phyloP scores from a whole-genome alignment of 64 coral and sea anemone genomes.

The Anthopleura sola region DNA sequence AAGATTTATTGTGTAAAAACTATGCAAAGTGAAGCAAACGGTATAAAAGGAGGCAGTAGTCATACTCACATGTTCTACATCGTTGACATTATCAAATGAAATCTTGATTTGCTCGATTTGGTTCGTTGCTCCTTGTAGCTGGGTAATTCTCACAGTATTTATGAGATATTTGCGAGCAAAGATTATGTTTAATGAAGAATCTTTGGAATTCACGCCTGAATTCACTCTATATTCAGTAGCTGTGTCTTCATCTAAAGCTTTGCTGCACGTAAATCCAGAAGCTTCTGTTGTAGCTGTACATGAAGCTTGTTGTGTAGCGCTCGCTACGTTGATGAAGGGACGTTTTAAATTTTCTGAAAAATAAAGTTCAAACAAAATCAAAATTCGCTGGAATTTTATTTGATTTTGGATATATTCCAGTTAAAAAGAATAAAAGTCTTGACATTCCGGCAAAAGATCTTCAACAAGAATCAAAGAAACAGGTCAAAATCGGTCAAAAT shows the following conservation, averaged over 20 bases:
- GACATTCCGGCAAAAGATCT: too few species aligned
- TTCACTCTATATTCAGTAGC: slow-evolving; percentile 1
- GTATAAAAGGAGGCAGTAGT: neutral
- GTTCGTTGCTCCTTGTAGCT: neutral
- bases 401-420: too few species aligned
- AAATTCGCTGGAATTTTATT: too few species aligned
- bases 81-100: slow-evolving; percentile 2
- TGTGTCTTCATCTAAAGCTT: neutral
- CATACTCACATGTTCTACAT: slow-evolving; percentile 10
- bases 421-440: too few species aligned
- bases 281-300: neutral
- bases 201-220: neutral
- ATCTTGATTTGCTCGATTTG: slow-evolving; percentile 20
- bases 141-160: neutral
- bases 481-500: too few species aligned
- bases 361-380: neutral
- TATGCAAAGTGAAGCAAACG: too few species aligned
- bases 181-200: neutral
- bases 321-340: slow-evolving; percentile 13
- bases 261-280: neutral
- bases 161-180: neutral
- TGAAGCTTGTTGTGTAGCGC: neutral
- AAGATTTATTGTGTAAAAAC: too few species aligned
- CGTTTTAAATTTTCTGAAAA: slow-evolving; percentile 1
- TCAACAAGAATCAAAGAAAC: too few species aligned